Evolutionary conservation across 2,113 vertebrate species (phyloP), one percentile per base, ranked within the genome.

Genomic region (Sterna hirundo): DNA sequence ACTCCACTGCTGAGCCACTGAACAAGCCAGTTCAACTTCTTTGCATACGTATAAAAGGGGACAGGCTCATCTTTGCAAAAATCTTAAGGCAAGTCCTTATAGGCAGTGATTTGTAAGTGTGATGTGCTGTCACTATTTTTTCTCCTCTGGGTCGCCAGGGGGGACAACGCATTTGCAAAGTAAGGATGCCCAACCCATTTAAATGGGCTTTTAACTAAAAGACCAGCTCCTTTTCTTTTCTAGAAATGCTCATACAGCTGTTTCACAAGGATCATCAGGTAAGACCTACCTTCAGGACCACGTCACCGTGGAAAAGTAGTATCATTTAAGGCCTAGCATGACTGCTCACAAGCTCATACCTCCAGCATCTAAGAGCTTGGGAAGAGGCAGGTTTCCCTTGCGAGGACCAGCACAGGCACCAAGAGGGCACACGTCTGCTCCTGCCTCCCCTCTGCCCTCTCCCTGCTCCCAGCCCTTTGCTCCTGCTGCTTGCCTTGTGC

Each of bases 391-490:
- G 14, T 5, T 93, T 65, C 57, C 29, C 6, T 76, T 29, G 26
- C n/a, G 83, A 60, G 57, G 19, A 71, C 13, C 46, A 22, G 9
- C 9, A 11, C 18, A 30, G 58, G 18, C 13, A 72, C 23, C 34
- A 69, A 34, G 0, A 77, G 40, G 30, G 34, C 10, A 54, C 13
- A 34, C 1, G 1, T 16, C 26, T 2, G 1, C 26, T 62, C 14
- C 46, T 83, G 27, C 40, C 13, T 66, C 40, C 4, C 21, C 16
- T 85, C 72, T 78, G 21, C 27, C 14, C 23, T 72, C 22, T 85
- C 21, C 22, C 8, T 3, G 2, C 22, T 85, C 21, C 22, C 11
- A 3, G 2, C 2, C 34, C 32, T 83, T 86, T 91, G 30, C 5
- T 81, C 13, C 49, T 81, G 32, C 11, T 13, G 1, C 51, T 84